Conservation (phyloP, 2,888 invertebrate species). For the Cerceris rybyensis region DNA sequence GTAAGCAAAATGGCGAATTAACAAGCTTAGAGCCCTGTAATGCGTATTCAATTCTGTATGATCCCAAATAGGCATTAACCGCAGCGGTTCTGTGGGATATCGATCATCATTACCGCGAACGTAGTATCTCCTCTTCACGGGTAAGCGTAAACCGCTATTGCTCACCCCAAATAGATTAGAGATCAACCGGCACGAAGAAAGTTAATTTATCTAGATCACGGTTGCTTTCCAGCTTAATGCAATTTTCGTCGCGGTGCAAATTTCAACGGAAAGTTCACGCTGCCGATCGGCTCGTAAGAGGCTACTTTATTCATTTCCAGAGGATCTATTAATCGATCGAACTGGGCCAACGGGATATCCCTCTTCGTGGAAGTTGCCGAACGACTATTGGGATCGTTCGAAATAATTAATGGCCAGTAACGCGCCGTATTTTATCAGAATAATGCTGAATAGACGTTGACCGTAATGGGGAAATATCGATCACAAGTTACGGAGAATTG, state of each 20-base stretch:
- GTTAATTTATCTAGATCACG: slow-evolving; percentile 42
- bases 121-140: slow-evolving; percentile 28
- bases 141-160: slow-evolving; percentile 26
- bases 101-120: slow-evolving; percentile 52
- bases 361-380: not conserved
- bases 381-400: not conserved
- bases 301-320: not conserved
- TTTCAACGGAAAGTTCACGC: not conserved
- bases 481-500: slow-evolving; percentile 9
- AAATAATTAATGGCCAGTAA: not conserved
- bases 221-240: slow-evolving; percentile 18
- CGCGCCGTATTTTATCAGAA: not conserved
- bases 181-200: slow-evolving; percentile 42
- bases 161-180: slow-evolving; percentile 32
- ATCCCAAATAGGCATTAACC: slow-evolving; percentile 46
- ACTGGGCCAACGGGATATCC: not conserved
- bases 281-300: too few species aligned
- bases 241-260: slow-evolving; percentile 9
- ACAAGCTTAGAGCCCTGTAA: not conserved
- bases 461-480: slow-evolving; percentile 9
- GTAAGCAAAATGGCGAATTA: too few species aligned
- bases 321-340: slow-evolving; percentile 10
- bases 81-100: slow-evolving; percentile 47
- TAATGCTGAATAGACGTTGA: slow-evolving; percentile 9
- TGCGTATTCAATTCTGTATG: slow-evolving; percentile 26